Percentiles rank a stretch among this genome's conserved stretches.
Conservation (phyloP, 2,797 vertebrate species). For the Salmo trutta region DNA sequence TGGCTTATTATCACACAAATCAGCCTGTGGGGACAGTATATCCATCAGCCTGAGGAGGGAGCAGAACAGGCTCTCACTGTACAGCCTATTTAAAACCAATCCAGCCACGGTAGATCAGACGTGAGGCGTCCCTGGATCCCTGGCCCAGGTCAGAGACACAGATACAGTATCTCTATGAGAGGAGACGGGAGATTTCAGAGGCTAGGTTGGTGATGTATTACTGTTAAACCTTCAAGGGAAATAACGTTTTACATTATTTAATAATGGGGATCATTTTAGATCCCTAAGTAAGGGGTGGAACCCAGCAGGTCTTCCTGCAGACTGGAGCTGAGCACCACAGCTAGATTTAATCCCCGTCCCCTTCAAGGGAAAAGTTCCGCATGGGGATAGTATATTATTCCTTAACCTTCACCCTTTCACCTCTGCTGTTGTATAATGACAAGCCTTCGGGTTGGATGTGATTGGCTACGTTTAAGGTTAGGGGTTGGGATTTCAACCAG, state of each 20-base stretch:
- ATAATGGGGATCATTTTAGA: not conserved
- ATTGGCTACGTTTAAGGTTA: no score
- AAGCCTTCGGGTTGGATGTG: no score
- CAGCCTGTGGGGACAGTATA: not conserved
- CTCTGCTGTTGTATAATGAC: not conserved
- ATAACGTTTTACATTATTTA: not conserved
- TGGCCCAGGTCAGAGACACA: no score
- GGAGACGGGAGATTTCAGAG: not conserved
- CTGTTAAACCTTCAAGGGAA: not conserved
- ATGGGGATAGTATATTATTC: not conserved
- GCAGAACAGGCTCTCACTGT: not conserved
- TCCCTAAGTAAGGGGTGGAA: not conserved
- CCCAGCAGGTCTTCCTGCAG: no score
- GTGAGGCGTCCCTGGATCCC: no score
- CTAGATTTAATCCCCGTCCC: no score
- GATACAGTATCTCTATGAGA: not conserved
- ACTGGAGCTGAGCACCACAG: no score
- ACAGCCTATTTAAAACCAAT: no score
- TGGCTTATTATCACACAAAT: conserved; percentile 13
- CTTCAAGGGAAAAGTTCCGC: no score
- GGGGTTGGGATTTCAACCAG: no score
- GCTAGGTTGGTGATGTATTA: not conserved
- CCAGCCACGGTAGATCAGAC: no score
- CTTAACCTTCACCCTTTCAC: not conserved
- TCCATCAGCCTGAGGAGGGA: not conserved